Evolutionary conservation across 2,797 vertebrate genomes (phyloP), one percentile per base, ranked within the genome.

Genomic region (Salmo trutta): DNA sequence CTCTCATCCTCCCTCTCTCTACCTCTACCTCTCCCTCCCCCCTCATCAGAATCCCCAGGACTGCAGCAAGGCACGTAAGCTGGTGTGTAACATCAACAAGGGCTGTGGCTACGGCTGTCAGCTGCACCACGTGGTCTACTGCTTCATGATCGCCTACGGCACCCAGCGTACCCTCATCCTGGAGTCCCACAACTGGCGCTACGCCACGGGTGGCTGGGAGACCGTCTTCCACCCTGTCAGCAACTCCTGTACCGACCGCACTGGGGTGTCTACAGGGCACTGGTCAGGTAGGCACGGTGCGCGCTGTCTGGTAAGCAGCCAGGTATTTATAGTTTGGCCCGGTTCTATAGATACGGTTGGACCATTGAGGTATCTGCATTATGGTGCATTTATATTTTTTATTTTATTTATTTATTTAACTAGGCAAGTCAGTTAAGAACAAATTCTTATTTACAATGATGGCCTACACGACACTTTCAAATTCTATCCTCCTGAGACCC

Each of bases 11-110:
- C 12, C 12, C 29, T 29, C 3, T 62, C 67, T 41, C 4, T 8
- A 53, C 27, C 66, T 54, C 4, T 8, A 53, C 27, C 68, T 27
- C n/a, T 81, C 17, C 67, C 27, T 54, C 67, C 10, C 80, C 89
- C 65, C 79, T 75, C 62, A 53, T 77, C 83, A 99, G 98, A 99
- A 99, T 89, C 98, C 98, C 16, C 93, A 96, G 86, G 98, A 99
- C 79, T 99, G 98, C 94, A 97, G 96, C 91, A 98, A 98, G 93
- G 98, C 98, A 0, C 96, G 94, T 83, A 99, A 99, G 87, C 94
- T 99, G n/a, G 96, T 99, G 80, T 99, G 98, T 76, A 99, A 99
- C 92, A 99, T 99, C 91, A 99, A 99, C 93, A 99, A 99, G 88
- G 98, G 98, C 89, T 99, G 98, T 81, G 98, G 98, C 81, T 99